Percentiles rank a stretch among this genome's conserved stretches.
These are phyloP conservation scores for Manduca sexta DNA, from an alignment of 1,140 invertebrate species.

Conservation along the genomic window DNA sequence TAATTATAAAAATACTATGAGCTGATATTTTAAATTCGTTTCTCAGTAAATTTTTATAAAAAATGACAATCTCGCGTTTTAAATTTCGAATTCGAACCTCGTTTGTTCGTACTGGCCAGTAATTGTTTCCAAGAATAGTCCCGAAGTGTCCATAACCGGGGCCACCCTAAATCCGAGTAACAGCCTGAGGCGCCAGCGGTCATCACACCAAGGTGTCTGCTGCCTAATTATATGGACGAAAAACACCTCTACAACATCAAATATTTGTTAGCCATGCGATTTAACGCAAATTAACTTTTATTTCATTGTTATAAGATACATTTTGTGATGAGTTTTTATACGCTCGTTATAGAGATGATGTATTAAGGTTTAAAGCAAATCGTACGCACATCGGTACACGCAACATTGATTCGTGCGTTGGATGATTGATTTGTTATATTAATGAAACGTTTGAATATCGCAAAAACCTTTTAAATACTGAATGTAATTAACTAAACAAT, in stretches of 20 bases:
- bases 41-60: too few relatives aligned
- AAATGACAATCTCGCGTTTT: too few relatives aligned
- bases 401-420: too few relatives aligned
- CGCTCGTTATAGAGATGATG: slow-evolving; percentile 25
- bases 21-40: too few relatives aligned
- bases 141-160: background rate
- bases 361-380: slow-evolving; percentile 3
- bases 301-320: slow-evolving; percentile 8
- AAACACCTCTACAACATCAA: slow-evolving; percentile 47
- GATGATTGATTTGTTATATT: too few relatives aligned
- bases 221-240: slow-evolving; percentile 57
- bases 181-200: slow-evolving; percentile 49
- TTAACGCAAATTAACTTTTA: slow-evolving; percentile 21
- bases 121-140: background rate
- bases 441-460: too few relatives aligned
- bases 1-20: too few relatives aligned
- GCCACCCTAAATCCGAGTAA: slow-evolving; percentile 8
- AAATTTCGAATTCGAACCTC: too few relatives aligned
- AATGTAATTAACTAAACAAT: too few relatives aligned
- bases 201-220: slow-evolving; percentile 61
- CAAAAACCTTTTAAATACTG: too few relatives aligned
- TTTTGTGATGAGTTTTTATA: slow-evolving; percentile 1
- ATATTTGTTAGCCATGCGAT: slow-evolving; percentile 38
- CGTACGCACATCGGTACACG: background rate
- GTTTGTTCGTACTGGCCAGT: too few relatives aligned